Evolutionary conservation across 2,113 vertebrate genomes (phyloP).

Genomic region (Spilogale gracilis): DNA sequence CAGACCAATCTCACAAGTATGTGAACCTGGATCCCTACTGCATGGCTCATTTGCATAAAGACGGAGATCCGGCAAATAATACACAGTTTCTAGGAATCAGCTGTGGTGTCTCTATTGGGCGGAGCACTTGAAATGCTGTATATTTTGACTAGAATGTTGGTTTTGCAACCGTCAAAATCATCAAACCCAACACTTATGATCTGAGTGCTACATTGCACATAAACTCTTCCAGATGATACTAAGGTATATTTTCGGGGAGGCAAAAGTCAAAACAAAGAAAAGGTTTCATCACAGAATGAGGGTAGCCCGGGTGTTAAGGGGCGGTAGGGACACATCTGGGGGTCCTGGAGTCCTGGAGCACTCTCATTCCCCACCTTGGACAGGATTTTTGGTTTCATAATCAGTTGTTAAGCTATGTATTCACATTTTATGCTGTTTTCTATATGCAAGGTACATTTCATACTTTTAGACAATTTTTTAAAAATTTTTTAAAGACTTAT

Average conservation of each 20-base stretch:
- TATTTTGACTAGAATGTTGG: background rate
- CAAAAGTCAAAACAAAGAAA: background rate
- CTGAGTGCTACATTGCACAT: background rate
- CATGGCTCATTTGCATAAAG: background rate
- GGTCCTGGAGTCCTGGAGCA: too few relatives aligned
- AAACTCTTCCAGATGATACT: background rate
- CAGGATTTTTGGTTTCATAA: background rate
- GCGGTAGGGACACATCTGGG: background rate
- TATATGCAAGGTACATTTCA: background rate
- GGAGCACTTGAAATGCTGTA: background rate
- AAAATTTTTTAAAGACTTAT: too few relatives aligned
- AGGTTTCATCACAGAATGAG: background rate
- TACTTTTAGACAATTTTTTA: background rate
- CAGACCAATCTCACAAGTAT: background rate
- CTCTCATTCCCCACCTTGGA: background rate
- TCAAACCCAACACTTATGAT: background rate
- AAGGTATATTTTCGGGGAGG: background rate
- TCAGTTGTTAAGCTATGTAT: background rate
- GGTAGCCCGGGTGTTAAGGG: background rate
- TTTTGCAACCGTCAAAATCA: background rate
- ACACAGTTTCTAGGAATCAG: background rate
- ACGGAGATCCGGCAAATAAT: background rate
- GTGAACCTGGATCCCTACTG: fast-evolving
- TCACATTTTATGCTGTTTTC: background rate
- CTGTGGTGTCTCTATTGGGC: fast-evolving